phyloP scores from a whole-genome alignment of 2,888 invertebrate species.

The Philaethria dido region DNA sequence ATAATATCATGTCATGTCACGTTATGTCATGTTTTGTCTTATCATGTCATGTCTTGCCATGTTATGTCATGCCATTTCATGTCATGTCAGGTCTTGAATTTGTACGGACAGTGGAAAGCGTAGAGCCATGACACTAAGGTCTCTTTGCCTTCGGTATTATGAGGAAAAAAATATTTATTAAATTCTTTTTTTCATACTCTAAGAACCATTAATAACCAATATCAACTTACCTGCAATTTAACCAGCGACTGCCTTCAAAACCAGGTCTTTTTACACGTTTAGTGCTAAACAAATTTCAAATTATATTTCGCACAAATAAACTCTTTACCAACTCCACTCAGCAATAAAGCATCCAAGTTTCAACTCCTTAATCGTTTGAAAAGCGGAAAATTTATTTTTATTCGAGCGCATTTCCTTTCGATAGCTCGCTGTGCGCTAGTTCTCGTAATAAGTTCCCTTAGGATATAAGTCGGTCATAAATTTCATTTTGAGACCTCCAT shows the following conservation, averaged over 20 bases:
- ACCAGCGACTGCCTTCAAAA: not conserved
- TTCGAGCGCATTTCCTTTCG: constrained; percentile 47
- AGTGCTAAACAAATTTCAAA: not conserved
- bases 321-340: not conserved
- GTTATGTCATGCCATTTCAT: too few relatives aligned
- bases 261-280: not conserved
- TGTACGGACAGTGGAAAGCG: too few relatives aligned
- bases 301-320: constrained; percentile 7
- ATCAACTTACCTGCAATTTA: not conserved
- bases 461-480: constrained; percentile 72
- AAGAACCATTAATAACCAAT: too few relatives aligned
- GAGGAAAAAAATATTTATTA: too few relatives aligned
- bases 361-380: constrained; percentile 14
- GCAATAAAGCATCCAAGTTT: constrained; percentile 11
- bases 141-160: too few relatives aligned
- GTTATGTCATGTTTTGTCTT: too few relatives aligned
- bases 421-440: constrained; percentile 43
- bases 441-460: constrained; percentile 66
- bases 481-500: constrained; percentile 62
- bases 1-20: too few relatives aligned
- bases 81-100: too few relatives aligned
- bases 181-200: too few relatives aligned
- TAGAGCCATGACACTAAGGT: too few relatives aligned
- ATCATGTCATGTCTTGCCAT: too few relatives aligned
- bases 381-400: constrained; percentile 26